A percentile compares a stretch with the other conserved stretches of the same genome.
These are phyloP conservation scores for Halictus ligatus DNA, from an alignment of 2,888 invertebrate species.

Conservation along the genomic window DNA sequence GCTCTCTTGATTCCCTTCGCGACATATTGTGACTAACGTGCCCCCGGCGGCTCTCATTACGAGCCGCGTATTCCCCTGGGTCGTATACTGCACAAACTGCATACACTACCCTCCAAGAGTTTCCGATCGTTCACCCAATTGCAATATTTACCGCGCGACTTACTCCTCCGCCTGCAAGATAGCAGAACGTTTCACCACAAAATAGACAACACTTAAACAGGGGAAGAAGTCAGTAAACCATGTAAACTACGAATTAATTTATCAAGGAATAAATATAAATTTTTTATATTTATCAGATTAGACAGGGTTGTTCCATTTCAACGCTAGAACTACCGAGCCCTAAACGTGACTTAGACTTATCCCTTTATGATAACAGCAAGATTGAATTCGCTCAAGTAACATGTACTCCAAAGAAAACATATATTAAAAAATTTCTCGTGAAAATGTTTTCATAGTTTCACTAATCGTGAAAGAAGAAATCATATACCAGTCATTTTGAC, in stretches of 20 bases:
- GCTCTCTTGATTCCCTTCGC: conserved; percentile 56
- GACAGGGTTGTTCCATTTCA: neutral
- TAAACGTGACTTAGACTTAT: too few species aligned
- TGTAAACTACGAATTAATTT: neutral
- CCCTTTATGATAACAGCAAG: too few species aligned
- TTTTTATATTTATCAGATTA: too few species aligned
- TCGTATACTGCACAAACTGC: neutral
- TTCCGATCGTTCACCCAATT: neutral
- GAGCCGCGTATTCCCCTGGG: conserved; percentile 48
- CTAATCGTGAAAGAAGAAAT: too few species aligned
- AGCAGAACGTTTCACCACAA: neutral
- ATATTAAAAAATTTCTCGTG: too few species aligned
- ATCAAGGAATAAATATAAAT: neutral
- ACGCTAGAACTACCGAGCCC: too few species aligned
- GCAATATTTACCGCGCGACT: neutral
- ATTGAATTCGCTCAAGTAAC: too few species aligned
- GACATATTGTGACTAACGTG: conserved; percentile 67
- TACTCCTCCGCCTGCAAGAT: neutral
- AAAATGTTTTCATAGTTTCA: too few species aligned
- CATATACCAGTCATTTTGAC: too few species aligned
- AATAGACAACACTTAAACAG: neutral
- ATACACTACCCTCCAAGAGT: neutral
- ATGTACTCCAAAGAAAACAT: too few species aligned
- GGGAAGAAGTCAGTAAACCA: neutral
- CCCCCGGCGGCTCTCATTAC: conserved; percentile 57